Conservation (phyloP, 1,140 invertebrate species). For the Pollicipes pollicipes region DNA sequence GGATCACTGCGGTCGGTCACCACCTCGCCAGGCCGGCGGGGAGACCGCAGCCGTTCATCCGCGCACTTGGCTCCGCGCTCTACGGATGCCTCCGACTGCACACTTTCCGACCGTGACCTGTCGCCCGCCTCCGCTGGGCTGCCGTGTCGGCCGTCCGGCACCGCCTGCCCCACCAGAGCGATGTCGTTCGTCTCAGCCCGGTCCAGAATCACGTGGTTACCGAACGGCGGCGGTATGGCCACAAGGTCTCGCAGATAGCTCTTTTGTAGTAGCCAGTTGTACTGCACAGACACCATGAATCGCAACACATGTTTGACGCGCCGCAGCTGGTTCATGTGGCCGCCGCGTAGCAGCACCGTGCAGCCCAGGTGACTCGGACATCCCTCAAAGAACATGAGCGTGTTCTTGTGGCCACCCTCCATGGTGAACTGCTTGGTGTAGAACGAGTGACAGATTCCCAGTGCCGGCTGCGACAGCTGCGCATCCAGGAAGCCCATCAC, state of each 20-base stretch:
- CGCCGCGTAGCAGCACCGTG: constrained; percentile 72
- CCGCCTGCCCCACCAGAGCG: too few species aligned
- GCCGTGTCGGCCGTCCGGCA: too few species aligned
- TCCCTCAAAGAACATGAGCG: constrained; percentile 84
- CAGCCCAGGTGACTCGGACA: constrained; percentile 70
- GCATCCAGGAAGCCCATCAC: constrained; percentile 79
- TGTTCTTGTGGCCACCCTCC: constrained; percentile 50
- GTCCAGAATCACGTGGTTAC: neutral
- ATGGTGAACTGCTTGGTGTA: constrained; percentile 48
- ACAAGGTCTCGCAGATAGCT: constrained; percentile 74
- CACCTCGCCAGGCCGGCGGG: neutral
- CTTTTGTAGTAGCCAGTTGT: constrained; percentile 78
- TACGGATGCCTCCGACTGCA: too few species aligned
- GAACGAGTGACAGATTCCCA: constrained; percentile 76
- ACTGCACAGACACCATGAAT: constrained; percentile 66
- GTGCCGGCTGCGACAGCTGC: constrained; percentile 50
- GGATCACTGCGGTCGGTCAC: constrained; percentile 29
- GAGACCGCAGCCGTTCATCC: neutral
- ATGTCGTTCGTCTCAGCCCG: neutral
- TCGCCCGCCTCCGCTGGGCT: too few species aligned
- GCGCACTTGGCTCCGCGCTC: too few species aligned
- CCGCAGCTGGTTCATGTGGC: constrained; percentile 49
- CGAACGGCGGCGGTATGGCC: constrained; percentile 34
- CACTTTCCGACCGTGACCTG: too few species aligned
- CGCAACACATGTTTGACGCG: constrained; percentile 63